Base-by-base conservation (phyloP, 2,888 invertebrate species). In the Noctua janthe region DNA sequence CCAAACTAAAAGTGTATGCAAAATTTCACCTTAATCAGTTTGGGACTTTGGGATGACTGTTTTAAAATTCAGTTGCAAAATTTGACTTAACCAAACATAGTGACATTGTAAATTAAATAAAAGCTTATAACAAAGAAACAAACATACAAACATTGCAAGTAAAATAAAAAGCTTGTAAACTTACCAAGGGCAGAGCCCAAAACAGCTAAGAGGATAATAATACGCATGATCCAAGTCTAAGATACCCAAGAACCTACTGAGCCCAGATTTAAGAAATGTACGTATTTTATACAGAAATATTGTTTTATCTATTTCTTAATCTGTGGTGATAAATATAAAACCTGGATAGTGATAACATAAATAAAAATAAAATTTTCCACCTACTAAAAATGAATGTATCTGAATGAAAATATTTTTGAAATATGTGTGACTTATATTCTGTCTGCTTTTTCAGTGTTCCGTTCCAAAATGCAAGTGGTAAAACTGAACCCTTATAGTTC, bases 101-200 rank as follows among this genome's bases (percentile, higher is more conserved):
- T 7, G 7, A 56, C 11, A 56, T 23, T 56, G 56, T 23, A 56
- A 56, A 10, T 10, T 56, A 51, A 17, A 6, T 23, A 56, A n/a
- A 11, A n/a, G 17, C 56, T 56, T n/a, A 6, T 29, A 29, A 29
- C 10, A 59, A 62, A 23, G 3, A 51, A 2, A 56, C 56, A 23
- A 56, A 39, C 39, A 39, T 39, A 39, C 39, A 39, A 39, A 23
- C 23, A 56, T 23, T 56, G 56, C 23, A 56, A 56, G 23, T 10
- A 23, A 51, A 51, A 51, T 8, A 59, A 11, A 59, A 11, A 7
- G 43, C 56, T 56, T 23, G 29, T 29, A 29, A 39, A 67, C 74
- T 76, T 73, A 76, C 73, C 76, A 35, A 59, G 56, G 56, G 56
- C 74, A 17, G 23, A 43, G 43, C 77, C 77, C 64, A 77, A 17